Base-by-base conservation (phyloP, 1,140 invertebrate species). In the Drosophila elegans region DNA sequence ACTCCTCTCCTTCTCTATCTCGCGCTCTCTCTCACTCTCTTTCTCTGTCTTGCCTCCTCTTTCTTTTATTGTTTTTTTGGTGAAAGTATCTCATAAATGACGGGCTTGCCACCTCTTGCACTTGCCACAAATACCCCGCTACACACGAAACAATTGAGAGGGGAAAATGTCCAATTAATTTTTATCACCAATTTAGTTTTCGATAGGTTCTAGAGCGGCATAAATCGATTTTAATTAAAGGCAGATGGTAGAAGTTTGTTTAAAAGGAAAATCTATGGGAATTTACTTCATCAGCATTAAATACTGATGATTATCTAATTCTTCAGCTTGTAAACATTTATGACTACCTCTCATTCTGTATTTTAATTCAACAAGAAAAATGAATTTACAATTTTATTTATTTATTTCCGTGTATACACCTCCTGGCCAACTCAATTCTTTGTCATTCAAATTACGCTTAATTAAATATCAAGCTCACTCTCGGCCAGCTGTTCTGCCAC, bases 11-110 rank as follows among this genome's bases (percentile, higher is more conserved):
- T 21, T 21, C 16, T 21, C 16, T 21, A 0, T 21, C 16, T 21
- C 16, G 0, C 16, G 0, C 16, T 21, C 16, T 21, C 16, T 21
- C 16, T 21, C 16, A 45, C n/a, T 49, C 46, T 25, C 48, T 29
- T 34, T 7, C 12, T 45, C 7, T 60, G 39, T 32, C 51, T 46
- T 11, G 21, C 39, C 36, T 81, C 45, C 78, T 74, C 49, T 81
- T 63, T 73, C 61, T 72, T 71, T 75, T 62, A 46, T 68, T 82
- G 44, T 56, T 49, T 76, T 78, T 68, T 75, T 68, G 84, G 83
- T 88, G 83, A 88, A 88, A 88, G 83, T 88, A 88, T 80, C 84
- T 89, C 78, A 88, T 88, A 88, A 86, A 84, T 84, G 72, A 78
- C 73, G 74, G 59, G 38, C 67, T 62, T 45, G 45, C 63, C 56